phyloP scores from a whole-genome alignment of 2,113 vertebrate genomes.

The Ammospiza nelsoni region DNA sequence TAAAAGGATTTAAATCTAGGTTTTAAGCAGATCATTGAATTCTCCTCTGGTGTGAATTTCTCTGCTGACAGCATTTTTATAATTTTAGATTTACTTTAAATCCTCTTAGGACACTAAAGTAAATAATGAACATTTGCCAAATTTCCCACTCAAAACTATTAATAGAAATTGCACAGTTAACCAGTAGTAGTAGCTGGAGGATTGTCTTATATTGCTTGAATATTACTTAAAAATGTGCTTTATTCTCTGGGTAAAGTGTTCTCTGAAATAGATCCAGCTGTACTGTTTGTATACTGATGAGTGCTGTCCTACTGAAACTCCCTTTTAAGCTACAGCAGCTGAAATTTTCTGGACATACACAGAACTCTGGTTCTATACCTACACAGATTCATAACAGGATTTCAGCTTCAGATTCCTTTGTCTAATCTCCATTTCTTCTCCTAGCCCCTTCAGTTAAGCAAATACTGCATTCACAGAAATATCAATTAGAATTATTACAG shows the following conservation, averaged over 20 bases:
- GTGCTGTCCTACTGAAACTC: background rate
- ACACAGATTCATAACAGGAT: background rate
- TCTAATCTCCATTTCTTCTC: background rate
- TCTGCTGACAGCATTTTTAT: conserved; percentile 11
- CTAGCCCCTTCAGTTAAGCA: background rate
- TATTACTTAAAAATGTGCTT: background rate
- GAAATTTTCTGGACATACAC: background rate
- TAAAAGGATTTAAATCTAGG: conserved; percentile 23
- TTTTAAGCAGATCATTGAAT: conserved; percentile 15
- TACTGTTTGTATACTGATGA: background rate
- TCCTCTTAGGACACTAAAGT: conserved; percentile 19
- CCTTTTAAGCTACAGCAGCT: background rate
- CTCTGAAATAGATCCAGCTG: background rate
- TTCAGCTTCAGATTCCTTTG: background rate
- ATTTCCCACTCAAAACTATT: background rate
- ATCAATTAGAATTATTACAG: background rate
- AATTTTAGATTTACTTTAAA: conserved; percentile 49
- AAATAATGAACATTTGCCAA: conserved; percentile 16
- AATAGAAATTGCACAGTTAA: background rate
- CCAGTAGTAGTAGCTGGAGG: background rate
- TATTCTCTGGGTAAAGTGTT: background rate
- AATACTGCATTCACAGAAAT: background rate
- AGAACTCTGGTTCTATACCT: background rate
- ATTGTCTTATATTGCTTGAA: background rate
- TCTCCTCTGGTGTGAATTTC: background rate